Evolutionary conservation across 2,797 vertebrate genomes (phyloP), one percentile per base, ranked within the genome.

Genomic region (Sebastes taczanowskii): DNA sequence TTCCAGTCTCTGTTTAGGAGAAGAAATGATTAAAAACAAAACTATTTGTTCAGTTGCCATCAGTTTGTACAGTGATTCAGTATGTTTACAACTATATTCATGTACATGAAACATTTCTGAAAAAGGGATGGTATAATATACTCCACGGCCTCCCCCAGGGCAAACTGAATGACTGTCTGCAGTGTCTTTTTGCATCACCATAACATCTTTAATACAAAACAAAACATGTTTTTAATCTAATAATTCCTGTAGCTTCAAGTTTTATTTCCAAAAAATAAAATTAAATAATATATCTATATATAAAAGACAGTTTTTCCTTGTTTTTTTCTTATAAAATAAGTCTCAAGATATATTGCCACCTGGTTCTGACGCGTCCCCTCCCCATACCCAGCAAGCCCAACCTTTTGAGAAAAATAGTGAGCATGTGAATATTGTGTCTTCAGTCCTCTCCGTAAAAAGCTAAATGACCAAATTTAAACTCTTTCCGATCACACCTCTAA

Each of bases 251-350:
- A 95, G 92, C 92, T 95, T 96, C 95, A 96, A 96, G 95, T 96
- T 96, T 95, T 95, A 93, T 94, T 94, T 95, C 89, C 92, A 91
- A 96, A 96, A 96, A 96, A 94, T 95, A 95, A 96, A 96, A 96
- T 96, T 95, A 96, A 96, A 96, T 96, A 95, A 95, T 96, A 95
- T 96, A 95, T 96, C 92, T 95, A 94, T 96, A 95, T 96, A 96
- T 95, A 96, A 95, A 95, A 95, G 92, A 95, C 92, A 95, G 92
- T 95, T 94, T 94, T 92, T 94, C 89, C 91, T 93, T 89, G 83
- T 79, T 92, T 92, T 94, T 94, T 94, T 94, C 88, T 94, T 95
- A 96, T 95, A 96, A 96, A 96, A 96, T 95, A 96, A 96, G 95
- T 96, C 95, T 95, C 95, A 95, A 92, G 92, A 95, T 95, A 95